phyloP scores from a whole-genome alignment of 2,113 vertebrate genomes.

The Jacana jacana region DNA sequence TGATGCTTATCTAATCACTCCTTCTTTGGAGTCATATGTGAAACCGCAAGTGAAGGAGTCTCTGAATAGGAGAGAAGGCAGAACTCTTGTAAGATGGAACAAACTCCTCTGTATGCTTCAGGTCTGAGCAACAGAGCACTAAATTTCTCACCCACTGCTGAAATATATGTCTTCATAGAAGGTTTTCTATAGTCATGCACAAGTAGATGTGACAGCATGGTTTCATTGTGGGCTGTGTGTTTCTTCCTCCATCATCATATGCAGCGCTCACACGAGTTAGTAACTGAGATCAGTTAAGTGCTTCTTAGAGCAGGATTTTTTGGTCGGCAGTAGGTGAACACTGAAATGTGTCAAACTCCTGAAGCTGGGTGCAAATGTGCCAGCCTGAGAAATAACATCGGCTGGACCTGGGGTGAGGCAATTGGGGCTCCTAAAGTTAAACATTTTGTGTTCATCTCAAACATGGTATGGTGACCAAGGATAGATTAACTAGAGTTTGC shows the following conservation, averaged over 20 bases:
- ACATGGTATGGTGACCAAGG: neutral
- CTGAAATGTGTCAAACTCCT: neutral
- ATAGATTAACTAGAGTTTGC: neutral
- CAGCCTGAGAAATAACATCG: neutral
- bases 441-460: neutral
- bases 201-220: neutral
- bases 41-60: neutral
- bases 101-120: neutral
- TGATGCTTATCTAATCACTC: neutral
- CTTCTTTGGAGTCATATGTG: neutral
- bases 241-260: neutral
- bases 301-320: neutral
- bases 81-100: neutral
- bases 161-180: neutral
- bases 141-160: neutral
- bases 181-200: neutral
- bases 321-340: neutral
- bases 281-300: rapidly evolving
- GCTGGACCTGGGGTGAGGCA: neutral
- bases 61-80: neutral
- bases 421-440: neutral
- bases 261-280: neutral
- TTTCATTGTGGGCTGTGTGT: neutral
- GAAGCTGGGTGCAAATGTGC: neutral
- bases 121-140: neutral